Conservation (phyloP, 2,797 vertebrate genomes). For the Carcharodon carcharias region DNA sequence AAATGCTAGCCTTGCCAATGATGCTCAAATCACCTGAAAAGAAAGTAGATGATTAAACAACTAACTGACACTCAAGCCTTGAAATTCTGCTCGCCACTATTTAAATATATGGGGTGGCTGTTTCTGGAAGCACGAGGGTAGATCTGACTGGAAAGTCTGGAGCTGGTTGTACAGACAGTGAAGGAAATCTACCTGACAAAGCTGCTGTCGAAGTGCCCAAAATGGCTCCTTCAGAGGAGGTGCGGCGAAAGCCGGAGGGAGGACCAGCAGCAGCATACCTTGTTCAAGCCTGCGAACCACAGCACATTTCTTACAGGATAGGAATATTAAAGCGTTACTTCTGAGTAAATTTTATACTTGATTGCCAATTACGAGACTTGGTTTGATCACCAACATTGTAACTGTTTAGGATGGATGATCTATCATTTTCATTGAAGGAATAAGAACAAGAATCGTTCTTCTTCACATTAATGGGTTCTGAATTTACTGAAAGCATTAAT, state of each 20-base stretch:
- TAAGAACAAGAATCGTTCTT: neutral
- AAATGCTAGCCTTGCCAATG: no score
- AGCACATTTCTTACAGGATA: neutral
- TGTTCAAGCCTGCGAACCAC: neutral
- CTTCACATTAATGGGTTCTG: neutral
- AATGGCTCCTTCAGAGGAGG: neutral
- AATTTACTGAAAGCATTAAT: neutral
- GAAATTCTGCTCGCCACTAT: neutral
- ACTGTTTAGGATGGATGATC: neutral
- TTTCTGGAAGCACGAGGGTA: neutral
- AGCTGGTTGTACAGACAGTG: neutral
- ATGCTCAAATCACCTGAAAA: no score
- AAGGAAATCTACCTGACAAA: neutral
- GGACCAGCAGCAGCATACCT: neutral
- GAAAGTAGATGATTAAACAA: no score
- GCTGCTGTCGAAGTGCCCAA: no score
- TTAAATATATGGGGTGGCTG: neutral
- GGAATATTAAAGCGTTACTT: neutral
- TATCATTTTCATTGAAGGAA: neutral
- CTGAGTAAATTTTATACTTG: neutral
- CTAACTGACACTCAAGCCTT: no score
- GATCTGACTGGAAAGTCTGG: neutral
- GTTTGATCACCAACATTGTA: neutral
- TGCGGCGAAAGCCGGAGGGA: neutral
- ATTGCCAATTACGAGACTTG: neutral